phyloP scores from a whole-genome alignment of 1,140 invertebrate species.

The Lutraria rhynchaena region DNA sequence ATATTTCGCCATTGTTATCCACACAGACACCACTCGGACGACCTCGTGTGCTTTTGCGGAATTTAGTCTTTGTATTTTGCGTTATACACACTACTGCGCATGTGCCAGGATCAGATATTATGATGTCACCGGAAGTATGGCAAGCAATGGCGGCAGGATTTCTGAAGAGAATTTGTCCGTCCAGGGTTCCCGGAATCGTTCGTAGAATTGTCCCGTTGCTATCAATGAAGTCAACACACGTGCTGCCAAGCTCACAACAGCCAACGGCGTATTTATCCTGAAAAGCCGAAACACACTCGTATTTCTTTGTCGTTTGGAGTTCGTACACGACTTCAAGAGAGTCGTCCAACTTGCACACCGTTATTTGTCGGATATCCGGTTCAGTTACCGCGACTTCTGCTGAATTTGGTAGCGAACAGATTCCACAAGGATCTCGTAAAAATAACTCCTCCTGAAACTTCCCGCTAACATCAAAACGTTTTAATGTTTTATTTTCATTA shows the following conservation, averaged over 20 bases:
- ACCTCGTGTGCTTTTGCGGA: constrained; percentile 18
- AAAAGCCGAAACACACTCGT: constrained; percentile 42
- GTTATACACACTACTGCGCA: constrained; percentile 21
- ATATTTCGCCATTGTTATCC: constrained; percentile 30
- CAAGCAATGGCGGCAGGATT: constrained; percentile 48
- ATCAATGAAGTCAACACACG: constrained; percentile 52
- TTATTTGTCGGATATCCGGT: constrained; percentile 51
- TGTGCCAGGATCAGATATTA: constrained; percentile 45
- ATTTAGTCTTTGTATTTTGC: constrained; percentile 9
- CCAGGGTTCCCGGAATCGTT: constrained; percentile 31
- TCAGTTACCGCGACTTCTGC: constrained; percentile 47
- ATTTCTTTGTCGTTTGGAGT: constrained; percentile 47
- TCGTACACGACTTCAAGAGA: constrained; percentile 8
- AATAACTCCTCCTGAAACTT: constrained; percentile 43
- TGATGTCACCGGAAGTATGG: constrained; percentile 28
- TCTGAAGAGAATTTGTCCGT: constrained; percentile 24
- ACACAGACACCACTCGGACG: constrained; percentile 47
- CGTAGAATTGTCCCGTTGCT: constrained; percentile 36
- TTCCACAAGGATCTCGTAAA: constrained; percentile 49
- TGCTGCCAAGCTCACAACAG: constrained; percentile 32
- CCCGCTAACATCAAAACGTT: constrained; percentile 36
- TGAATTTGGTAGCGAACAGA: constrained; percentile 31
- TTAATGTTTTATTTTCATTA: constrained; percentile 53
- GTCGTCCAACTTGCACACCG: constrained; percentile 28
- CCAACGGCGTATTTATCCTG: constrained; percentile 47